phyloP scores from a whole-genome alignment of 1,140 invertebrate species.

The Samia ricini region DNA sequence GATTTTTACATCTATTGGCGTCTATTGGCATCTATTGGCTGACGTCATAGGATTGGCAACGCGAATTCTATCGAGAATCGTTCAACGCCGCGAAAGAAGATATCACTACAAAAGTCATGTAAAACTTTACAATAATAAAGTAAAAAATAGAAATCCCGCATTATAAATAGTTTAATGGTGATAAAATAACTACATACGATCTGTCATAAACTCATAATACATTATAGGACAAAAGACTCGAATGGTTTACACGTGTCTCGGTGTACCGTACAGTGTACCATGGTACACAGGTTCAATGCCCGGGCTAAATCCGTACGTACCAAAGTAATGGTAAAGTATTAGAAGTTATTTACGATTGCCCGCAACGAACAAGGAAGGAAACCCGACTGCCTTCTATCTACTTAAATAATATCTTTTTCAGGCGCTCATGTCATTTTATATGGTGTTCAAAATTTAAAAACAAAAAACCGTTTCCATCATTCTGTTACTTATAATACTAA shows the following conservation, averaged over 20 bases:
- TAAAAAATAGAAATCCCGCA: not conserved
- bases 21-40: too few relatives aligned
- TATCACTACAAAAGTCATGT: too few relatives aligned
- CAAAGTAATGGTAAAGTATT: slow-evolving; percentile 43
- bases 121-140: too few relatives aligned
- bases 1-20: too few relatives aligned
- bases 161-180: not conserved
- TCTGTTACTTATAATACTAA: too few relatives aligned
- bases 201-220: slow-evolving; percentile 10
- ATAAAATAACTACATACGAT: slow-evolving; percentile 3
- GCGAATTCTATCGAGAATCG: not conserved
- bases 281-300: slow-evolving; percentile 45
- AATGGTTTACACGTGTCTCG: slow-evolving; percentile 14
- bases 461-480: not conserved
- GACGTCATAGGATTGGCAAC: too few relatives aligned
- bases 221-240: slow-evolving; percentile 18
- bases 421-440: too few relatives aligned
- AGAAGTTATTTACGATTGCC: slow-evolving; percentile 49
- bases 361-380: not conserved
- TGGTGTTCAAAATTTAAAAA: too few relatives aligned
- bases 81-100: not conserved
- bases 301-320: slow-evolving; percentile 48
- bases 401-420: not conserved
- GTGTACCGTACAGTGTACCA: slow-evolving; percentile 35
- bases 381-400: not conserved